Evolutionary conservation across 2,113 vertebrate genomes (phyloP), one percentile per base, ranked within the genome.

Genomic region (Calidris pygmaea): DNA sequence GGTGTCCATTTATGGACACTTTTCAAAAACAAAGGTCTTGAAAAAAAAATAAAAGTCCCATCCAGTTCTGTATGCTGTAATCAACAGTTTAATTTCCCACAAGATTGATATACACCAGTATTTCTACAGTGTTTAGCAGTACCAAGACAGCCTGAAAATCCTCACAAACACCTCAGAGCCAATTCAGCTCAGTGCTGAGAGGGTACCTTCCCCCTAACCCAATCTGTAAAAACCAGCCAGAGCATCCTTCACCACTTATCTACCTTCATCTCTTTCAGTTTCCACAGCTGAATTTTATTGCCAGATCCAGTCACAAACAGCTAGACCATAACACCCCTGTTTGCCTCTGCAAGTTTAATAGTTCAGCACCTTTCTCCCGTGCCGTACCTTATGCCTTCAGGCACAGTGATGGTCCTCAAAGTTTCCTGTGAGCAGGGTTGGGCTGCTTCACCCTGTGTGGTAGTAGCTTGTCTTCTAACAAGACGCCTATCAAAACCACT

Each of bases 361-460:
- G 30, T 63, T 80, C 37, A 39, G n/a, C 20, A 16, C 30, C 29
- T 34, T 70, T 53, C 43, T 48, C 34, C 32, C 1, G 0, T 26
- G 65, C 30, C 66, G 34, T 8, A 27, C 26, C 19, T 90, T 26
- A 3, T 8, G 12, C 43, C 34, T 32, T 10, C 75, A 41, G 68
- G 53, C 15, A 10, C 6, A 2, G 24, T 10, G 34, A 27, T 48
- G 1, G 0, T 15, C 34, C 5, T 45, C 39, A 20, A 0, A 16
- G 29, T 3, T 24, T 6, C 19, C 67, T 43, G 4, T 18, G 67
- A 52, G 82, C 41, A 76, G 55, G 48, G 26, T 0, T 20, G 75
- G 45, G 24, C 34, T 66, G 47, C 9, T 34, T 73, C 58, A 60
- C 14, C 20, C 26, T 24, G 7, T 0, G 4, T n/a, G 58, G 2